phyloP scores from a whole-genome alignment of 53 echinoderm and acorn worm genomes.

The Antedon mediterranea region DNA sequence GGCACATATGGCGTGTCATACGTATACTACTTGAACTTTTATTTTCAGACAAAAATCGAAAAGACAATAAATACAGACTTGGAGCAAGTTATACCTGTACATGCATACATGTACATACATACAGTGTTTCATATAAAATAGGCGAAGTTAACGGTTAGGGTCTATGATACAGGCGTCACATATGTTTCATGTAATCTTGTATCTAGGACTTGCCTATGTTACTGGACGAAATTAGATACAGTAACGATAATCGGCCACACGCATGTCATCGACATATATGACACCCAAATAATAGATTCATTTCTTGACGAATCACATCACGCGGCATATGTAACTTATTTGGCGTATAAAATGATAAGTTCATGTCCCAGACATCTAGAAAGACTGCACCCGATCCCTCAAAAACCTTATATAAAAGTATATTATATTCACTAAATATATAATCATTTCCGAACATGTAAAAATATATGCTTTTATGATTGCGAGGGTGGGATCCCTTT shows the following conservation, averaged over 20 bases:
- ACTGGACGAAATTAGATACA: not conserved
- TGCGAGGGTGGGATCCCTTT: not conserved
- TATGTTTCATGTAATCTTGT: no score
- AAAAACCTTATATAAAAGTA: not conserved
- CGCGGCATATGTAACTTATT: not conserved
- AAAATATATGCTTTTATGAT: not conserved
- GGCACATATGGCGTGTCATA: no score
- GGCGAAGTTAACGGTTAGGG: no score
- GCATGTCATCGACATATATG: not conserved
- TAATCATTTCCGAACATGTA: not conserved
- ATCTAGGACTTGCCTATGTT: no score
- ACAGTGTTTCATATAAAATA: no score
- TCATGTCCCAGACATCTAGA: not conserved
- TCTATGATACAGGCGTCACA: no score
- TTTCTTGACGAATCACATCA: not conserved
- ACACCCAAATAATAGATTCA: not conserved
- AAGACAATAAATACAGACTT: no score
- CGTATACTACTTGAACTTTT: no score
- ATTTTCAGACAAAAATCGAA: no score
- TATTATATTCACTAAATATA: not conserved
- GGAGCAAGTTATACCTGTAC: no score
- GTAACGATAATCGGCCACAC: not conserved
- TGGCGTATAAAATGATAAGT: not conserved
- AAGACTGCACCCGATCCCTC: not conserved
- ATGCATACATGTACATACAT: no score